Percentiles rank a stretch among this genome's conserved stretches.
Conservation (phyloP, 2,113 vertebrate species). For the Muntiacus muntjak region DNA sequence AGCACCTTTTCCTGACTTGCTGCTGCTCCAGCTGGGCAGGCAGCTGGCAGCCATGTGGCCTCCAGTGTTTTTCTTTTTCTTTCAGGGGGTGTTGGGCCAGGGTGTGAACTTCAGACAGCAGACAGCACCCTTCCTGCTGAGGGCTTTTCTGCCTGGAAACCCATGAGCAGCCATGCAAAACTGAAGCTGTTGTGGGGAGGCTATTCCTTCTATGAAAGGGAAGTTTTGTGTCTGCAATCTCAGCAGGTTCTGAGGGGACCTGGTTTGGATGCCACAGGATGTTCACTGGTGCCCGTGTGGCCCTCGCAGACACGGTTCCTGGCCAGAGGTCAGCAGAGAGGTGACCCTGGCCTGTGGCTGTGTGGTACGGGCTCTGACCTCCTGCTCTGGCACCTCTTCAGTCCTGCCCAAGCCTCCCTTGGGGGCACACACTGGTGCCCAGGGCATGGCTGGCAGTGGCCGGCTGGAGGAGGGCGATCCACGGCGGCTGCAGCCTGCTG, state of each 20-base stretch:
- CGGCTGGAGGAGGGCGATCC: not conserved
- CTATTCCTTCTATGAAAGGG: not conserved
- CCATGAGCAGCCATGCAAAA: not conserved
- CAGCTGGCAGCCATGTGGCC: not conserved
- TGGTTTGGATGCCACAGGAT: not conserved
- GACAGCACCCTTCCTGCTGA: not conserved
- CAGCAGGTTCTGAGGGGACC: not conserved
- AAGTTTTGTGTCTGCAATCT: not conserved
- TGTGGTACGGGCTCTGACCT: too few relatives aligned
- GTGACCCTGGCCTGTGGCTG: rapidly evolving
- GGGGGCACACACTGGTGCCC: not conserved
- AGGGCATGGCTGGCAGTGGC: rapidly evolving
- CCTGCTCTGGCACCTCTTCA: not conserved
- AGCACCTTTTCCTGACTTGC: not conserved
- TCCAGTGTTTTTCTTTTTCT: not conserved
- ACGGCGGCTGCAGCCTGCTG: not conserved
- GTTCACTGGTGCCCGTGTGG: too few relatives aligned
- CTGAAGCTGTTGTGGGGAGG: rapidly evolving
- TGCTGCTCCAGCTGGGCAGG: not conserved
- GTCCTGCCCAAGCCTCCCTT: not conserved
- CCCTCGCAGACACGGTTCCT: not conserved
- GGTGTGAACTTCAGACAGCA: not conserved
- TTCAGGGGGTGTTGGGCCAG: not conserved
- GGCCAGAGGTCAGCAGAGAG: not conserved
- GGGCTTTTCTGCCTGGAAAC: not conserved